Evolutionary conservation across 2,113 vertebrate species (phyloP), one percentile per base, ranked within the genome.

Genomic region (Puma concolor): DNA sequence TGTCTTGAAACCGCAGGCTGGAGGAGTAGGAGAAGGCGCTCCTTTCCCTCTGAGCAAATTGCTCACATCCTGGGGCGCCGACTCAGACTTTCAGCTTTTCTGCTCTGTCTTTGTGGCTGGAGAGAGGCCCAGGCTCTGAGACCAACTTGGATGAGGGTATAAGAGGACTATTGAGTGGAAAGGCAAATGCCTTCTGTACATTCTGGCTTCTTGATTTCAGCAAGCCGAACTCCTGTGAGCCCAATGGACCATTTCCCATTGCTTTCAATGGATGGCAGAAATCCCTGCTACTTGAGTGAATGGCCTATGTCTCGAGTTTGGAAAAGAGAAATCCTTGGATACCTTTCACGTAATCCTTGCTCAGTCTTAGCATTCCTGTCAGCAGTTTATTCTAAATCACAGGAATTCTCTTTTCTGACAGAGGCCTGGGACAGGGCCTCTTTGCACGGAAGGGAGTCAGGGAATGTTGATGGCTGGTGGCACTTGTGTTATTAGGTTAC

Each of bases 271-370:
- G n/a, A 21, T 52, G 36, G 60, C 41, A 85, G 67, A 80, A 93
- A 11, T 66, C 31, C 60, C 77, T 72, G 33, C 27, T 64, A 16
- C 15, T 50, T 3, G 2, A 29, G 38, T 82, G 17, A 93, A 69
- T 29, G 44, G 13, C 88, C 48, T 80, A 31, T 92, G 64, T 80
- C 92, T 91, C 15, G 41, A 79, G 74, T 86, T 83, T 83, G 33
- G 80, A 88, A 96, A 88, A 80, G 12, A 52, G 57, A 97, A 91
- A 71, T n/a, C 63, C 60, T 71, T 86, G 72, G 14, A 2, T 94
- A 21, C 69, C 89, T 97, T 86, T 77, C 48, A 63, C 7, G 13
- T 27, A 33, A 15, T 74, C 44, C 19, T 82, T 57, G 15, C 25
- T 94, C 12, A 38, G 27, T 91, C 41, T 96, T 88, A 76, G 25